A percentile compares a stretch with the other conserved stretches of the same genome.
phyloP scores from a whole-genome alignment of 2,797 vertebrate genomes.

The Poeciliopsis presidionis region DNA sequence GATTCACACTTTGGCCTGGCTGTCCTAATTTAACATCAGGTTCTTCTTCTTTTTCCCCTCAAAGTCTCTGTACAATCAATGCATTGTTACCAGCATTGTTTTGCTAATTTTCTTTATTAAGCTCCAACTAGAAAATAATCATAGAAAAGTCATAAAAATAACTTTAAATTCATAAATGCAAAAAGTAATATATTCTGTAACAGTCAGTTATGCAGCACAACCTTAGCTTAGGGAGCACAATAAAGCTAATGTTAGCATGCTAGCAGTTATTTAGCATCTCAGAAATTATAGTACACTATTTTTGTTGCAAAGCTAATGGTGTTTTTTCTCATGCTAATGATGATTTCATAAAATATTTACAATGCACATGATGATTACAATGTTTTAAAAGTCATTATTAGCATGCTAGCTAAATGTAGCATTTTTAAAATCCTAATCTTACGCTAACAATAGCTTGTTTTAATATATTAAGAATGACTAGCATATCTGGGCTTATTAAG shows the following conservation, averaged over 20 bases:
- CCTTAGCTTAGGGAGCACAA: background rate
- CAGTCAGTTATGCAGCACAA: background rate
- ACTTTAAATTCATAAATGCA: background rate
- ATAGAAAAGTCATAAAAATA: background rate
- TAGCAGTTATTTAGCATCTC: background rate
- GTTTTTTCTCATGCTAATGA: background rate
- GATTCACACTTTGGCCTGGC: background rate
- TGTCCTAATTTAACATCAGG: background rate
- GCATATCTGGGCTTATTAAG: background rate
- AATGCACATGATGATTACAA: background rate
- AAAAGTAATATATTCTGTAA: background rate
- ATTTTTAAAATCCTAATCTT: background rate
- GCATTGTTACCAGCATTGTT: background rate
- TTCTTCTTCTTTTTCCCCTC: background rate
- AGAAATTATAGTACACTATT: background rate
- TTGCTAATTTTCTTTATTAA: background rate
- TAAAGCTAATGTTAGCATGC: background rate
- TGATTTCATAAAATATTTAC: background rate
- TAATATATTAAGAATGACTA: background rate
- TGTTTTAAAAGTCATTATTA: background rate
- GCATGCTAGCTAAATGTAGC: background rate
- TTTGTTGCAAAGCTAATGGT: background rate
- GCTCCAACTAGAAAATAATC: background rate
- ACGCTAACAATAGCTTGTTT: background rate
- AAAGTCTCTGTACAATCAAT: background rate